Conservation (phyloP, 2,113 vertebrate genomes). For the Archilochus colubris region DNA sequence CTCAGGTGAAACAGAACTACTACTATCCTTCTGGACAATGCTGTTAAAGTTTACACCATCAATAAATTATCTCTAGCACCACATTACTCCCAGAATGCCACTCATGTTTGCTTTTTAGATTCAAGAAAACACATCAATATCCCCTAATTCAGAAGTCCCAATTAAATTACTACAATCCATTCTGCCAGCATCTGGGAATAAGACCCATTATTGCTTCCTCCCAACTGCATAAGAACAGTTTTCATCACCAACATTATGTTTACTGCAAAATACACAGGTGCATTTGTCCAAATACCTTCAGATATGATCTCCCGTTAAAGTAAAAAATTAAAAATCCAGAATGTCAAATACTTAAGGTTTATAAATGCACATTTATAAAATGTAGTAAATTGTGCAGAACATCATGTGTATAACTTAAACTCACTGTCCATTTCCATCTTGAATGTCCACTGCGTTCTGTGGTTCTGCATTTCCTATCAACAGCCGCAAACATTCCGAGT, state of each 20-base stretch:
- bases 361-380: not conserved
- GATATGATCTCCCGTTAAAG: not conserved
- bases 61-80: not conserved
- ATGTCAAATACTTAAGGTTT: not conserved
- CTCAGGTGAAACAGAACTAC: not conserved
- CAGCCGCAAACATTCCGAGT: conserved; percentile 95
- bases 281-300: not conserved
- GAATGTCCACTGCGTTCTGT: conserved; percentile 92
- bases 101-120: not conserved
- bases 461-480: conserved; percentile 95
- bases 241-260: not conserved
- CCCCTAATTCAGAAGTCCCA: not conserved
- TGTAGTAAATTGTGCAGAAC: not conserved
- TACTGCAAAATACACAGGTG: not conserved
- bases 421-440: conserved; percentile 98
- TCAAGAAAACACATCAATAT: not conserved
- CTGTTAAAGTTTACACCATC: not conserved
- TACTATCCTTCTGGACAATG: not conserved
- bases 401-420: conserved; percentile 52
- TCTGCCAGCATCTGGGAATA: not conserved
- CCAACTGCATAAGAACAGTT: not conserved
- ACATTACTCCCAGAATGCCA: not conserved
- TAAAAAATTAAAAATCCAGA: not conserved
- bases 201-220: not conserved
- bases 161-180: not conserved